These are phyloP conservation scores for Dendrolimus kikuchii DNA, from an alignment of 1,140 invertebrate species.

Conservation along the genomic window DNA sequence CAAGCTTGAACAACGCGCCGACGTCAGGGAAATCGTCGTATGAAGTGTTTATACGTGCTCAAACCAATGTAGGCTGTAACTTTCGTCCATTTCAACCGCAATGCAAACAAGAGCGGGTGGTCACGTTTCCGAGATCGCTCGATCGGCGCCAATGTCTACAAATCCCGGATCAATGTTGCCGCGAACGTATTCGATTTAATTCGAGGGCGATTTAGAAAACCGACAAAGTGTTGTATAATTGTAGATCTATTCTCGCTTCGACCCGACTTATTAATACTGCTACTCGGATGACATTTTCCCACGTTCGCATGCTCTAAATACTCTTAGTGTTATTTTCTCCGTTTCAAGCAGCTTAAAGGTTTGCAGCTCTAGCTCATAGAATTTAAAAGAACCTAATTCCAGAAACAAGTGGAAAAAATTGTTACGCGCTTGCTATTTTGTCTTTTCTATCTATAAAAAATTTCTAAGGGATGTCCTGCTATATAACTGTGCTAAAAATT, in stretches of 20 bases:
- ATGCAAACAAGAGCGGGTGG: slow-evolving; percentile 52
- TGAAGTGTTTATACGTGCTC: slow-evolving; percentile 40
- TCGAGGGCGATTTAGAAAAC: slow-evolving; percentile 30
- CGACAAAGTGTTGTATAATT: slow-evolving; percentile 29
- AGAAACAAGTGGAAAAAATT: no score
- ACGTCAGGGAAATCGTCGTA: slow-evolving; percentile 49
- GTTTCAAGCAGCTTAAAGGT: background rate
- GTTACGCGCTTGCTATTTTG: no score
- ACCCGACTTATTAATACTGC: slow-evolving; percentile 36
- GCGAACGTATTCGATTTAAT: slow-evolving; percentile 34
- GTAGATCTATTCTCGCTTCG: slow-evolving; percentile 31
- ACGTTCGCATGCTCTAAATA: slow-evolving; percentile 60
- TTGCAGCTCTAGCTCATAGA: no score
- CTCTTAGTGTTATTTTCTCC: slow-evolving; percentile 35
- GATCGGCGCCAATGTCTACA: slow-evolving; percentile 25
- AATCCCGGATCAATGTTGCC: slow-evolving; percentile 30
- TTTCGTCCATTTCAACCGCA: slow-evolving; percentile 60
- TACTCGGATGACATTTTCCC: slow-evolving; percentile 45
- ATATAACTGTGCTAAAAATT: no score
- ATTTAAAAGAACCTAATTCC: no score
- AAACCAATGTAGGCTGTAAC: slow-evolving; percentile 52
- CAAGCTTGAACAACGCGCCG: slow-evolving; percentile 37
- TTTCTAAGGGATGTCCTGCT: no score
- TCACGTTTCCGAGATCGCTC: slow-evolving; percentile 47
- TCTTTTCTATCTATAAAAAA: no score